Base-by-base conservation (phyloP, 2,888 invertebrate species). In the Exocentrus adspersus region DNA sequence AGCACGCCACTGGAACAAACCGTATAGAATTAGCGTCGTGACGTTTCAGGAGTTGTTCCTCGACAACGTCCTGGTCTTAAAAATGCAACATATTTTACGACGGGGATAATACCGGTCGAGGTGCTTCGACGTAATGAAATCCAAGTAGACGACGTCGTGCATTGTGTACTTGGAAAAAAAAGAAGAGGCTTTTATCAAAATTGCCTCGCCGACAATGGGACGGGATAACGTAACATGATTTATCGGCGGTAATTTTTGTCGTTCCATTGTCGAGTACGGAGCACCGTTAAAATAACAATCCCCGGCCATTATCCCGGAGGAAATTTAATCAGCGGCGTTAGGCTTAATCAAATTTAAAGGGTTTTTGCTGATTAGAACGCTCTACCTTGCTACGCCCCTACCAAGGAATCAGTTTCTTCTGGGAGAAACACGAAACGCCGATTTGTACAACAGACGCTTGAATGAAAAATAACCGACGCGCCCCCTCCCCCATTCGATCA, bases 1-100 rank as follows among this genome's bases (percentile, higher is more conserved):
- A 94, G 84, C 95, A 95, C 76, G 95, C 94, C 84, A 95, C 95
- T 95, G 89, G 59, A 89, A 88, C 79, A 87, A 60, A 60, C 50
- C 30, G 43, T 21, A 42, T n/a, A 12, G 17, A 17, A 20, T 48
- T 17, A 48, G 28, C 14, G 48, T n/a, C n/a, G n/a, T n/a, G n/a
- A n/a, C n/a, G n/a, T n/a, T n/a, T n/a, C n/a, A n/a, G n/a, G n/a
- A n/a, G n/a, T n/a, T n/a, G n/a, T n/a, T n/a, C n/a, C n/a, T n/a
- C n/a, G n/a, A n/a, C n/a, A n/a, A n/a, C n/a, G n/a, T n/a, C n/a
- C n/a, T n/a, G n/a, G n/a, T n/a, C n/a, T n/a, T n/a, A n/a, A n/a
- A n/a, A n/a, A n/a, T n/a, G n/a, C n/a, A n/a, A n/a, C n/a, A n/a
- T n/a, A n/a, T n/a, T n/a, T n/a, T n/a, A n/a, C n/a, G n/a, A n/a